Percentiles rank a stretch among this genome's conserved stretches.
phyloP scores from a whole-genome alignment of 2,113 vertebrate genomes.

The Bos javanicus region DNA sequence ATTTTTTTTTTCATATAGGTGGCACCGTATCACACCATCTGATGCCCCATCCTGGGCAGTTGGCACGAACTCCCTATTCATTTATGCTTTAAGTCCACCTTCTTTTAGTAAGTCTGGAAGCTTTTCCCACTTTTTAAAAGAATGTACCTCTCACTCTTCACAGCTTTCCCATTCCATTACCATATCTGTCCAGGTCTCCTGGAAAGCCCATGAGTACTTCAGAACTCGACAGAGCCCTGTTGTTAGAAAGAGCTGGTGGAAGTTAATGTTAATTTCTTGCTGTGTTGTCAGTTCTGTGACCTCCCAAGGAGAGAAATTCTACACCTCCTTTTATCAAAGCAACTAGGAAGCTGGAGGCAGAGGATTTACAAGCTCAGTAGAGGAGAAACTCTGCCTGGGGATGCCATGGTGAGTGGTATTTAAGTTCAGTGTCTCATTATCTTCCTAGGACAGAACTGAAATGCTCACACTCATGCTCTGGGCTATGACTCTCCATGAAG shows the following conservation, averaged over 20 bases:
- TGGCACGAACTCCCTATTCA: conserved; percentile 10
- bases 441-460: background rate
- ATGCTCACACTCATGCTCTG: background rate
- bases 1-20: background rate
- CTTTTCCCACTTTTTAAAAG: conserved; percentile 32
- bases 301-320: background rate
- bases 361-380: background rate
- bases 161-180: conserved; percentile 35
- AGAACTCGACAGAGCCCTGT: background rate
- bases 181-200: background rate
- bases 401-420: background rate
- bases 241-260: background rate
- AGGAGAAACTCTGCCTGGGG: background rate
- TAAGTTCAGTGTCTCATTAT: background rate
- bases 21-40: background rate
- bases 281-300: background rate
- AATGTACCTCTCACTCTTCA: conserved; percentile 3
- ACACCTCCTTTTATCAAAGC: background rate
- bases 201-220: background rate
- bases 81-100: background rate
- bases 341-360: background rate
- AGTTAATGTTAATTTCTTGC: background rate
- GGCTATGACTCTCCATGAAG: background rate
- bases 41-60: background rate
- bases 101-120: background rate